These are phyloP conservation scores for Automeris io DNA, from an alignment of 2,888 invertebrate genomes.

Conservation along the genomic window DNA sequence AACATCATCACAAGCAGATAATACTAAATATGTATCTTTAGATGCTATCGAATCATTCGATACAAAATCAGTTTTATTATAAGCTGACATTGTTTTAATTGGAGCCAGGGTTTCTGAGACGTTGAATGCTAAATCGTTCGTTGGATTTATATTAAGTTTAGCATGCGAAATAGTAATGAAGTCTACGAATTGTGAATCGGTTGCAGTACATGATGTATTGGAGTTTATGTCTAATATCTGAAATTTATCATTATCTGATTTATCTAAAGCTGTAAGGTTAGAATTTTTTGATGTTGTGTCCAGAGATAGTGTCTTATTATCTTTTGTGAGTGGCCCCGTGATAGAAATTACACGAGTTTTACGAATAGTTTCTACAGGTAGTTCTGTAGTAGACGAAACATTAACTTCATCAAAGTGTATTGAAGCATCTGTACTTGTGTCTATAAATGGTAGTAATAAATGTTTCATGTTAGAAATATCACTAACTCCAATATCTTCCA, in stretches of 20 bases:
- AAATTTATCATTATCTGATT: not conserved
- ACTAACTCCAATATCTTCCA: not conserved
- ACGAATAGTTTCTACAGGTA: not conserved
- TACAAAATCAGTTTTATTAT: not conserved
- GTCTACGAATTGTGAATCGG: not conserved
- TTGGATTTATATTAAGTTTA: not conserved
- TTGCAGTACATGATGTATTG: not conserved
- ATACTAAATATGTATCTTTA: not conserved
- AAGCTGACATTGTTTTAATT: not conserved
- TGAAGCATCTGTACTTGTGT: not conserved
- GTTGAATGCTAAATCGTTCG: no score
- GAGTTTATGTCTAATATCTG: not conserved
- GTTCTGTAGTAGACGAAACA: not conserved
- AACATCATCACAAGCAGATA: not conserved
- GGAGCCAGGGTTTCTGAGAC: not conserved
- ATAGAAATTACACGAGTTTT: not conserved
- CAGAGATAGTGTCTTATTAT: not conserved
- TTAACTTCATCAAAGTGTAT: not conserved
- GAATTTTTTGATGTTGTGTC: not conserved
- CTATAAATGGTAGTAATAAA: not conserved
- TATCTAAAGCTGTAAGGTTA: not conserved
- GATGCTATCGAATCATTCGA: not conserved
- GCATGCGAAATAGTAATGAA: not conserved
- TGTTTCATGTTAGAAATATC: not conserved
- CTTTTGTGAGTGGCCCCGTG: not conserved